Evolutionary conservation across 2,888 invertebrate genomes (phyloP).

Genomic region (Megastigmus dorsalis): DNA sequence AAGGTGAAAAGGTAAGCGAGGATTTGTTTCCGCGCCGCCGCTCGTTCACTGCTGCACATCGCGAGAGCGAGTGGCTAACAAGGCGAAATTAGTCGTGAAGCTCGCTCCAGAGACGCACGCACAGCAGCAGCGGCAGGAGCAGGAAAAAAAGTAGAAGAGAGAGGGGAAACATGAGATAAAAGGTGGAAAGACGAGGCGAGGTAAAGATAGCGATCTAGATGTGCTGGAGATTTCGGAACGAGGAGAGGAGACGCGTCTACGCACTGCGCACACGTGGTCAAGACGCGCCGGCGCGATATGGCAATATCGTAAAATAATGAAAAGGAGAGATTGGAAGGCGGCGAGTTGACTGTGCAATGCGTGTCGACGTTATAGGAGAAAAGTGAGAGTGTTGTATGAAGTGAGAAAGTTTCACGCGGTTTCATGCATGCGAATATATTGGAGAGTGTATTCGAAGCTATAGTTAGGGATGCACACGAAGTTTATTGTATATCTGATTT

Average conservation of each 20-base stretch:
- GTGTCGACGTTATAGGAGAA: too few species aligned
- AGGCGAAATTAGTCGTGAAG: slow-evolving; percentile 68
- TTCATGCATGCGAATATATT: slow-evolving; percentile 7
- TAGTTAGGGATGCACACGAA: too few species aligned
- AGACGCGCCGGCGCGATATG: not conserved
- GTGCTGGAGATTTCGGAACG: slow-evolving; percentile 26
- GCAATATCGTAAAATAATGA: slow-evolving; percentile 50
- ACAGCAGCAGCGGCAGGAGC: not conserved
- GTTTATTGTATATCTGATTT: too few species aligned
- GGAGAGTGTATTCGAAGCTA: too few species aligned
- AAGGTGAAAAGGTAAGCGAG: slow-evolving; percentile 18
- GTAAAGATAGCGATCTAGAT: slow-evolving; percentile 45
- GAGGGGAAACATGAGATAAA: slow-evolving; percentile 51
- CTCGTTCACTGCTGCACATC: too few species aligned
- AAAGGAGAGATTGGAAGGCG: not conserved
- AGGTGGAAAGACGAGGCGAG: slow-evolving; percentile 50
- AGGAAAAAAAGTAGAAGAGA: too few species aligned
- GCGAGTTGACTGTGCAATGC: too few species aligned
- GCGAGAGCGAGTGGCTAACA: slow-evolving; percentile 64
- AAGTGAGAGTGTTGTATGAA: slow-evolving; percentile 18
- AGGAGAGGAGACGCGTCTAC: not conserved
- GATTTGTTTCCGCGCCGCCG: slow-evolving; percentile 52
- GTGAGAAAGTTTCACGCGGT: slow-evolving; percentile 22
- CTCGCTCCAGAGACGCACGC: not conserved
- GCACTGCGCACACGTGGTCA: not conserved